Evolutionary conservation across 2,797 vertebrate species (phyloP), one percentile per base, ranked within the genome.

Genomic region (Pteronotus mesoamericanus): DNA sequence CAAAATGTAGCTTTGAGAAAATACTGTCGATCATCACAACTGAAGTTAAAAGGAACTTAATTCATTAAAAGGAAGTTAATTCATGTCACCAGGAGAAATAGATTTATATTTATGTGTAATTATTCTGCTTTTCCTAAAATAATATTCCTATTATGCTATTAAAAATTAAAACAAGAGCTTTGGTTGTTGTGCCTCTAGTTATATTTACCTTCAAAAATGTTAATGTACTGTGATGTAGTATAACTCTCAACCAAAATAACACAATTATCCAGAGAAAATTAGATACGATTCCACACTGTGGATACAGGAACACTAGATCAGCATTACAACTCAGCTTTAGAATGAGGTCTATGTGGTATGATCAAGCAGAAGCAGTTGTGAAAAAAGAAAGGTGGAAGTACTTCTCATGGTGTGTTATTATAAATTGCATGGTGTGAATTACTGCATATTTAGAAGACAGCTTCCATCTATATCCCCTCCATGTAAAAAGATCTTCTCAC

Each of bases 21-120:
- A 96, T 84, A 64, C 96, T 95, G 22, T 93, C 89, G 93, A 96
- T 92, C 57, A 59, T 66, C 89, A 95, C 68, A 87, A 68, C 34
- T 95, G 69, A 96, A 95, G 55, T 97, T 98, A 96, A 74, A 80
- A 39, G 95, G 94, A 84, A 98, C 88, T n/a, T n/a, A n/a, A n/a
- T n/a, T n/a, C n/a, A n/a, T n/a, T n/a, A n/a, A n/a, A n/a, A n/a
- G n/a, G n/a, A n/a, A n/a, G n/a, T n/a, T n/a, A 97, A 71, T 95
- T 95, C 91, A 95, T 94, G 95, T 92, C 92, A 94, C 91, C 64
- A 85, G 37, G 26, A 93, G 79, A 89, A 95, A 24, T 59, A 94
- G 3, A 57, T 78, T 87, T 87, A 96, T 92, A 97, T 96, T 95
- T 98, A 78, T 97, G 96, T 96, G 66, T 92, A 95, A 97, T 69